Percentiles rank a stretch among this genome's conserved stretches.
Conservation (phyloP, 1,140 invertebrate species). For the Drosophila novamexicana region DNA sequence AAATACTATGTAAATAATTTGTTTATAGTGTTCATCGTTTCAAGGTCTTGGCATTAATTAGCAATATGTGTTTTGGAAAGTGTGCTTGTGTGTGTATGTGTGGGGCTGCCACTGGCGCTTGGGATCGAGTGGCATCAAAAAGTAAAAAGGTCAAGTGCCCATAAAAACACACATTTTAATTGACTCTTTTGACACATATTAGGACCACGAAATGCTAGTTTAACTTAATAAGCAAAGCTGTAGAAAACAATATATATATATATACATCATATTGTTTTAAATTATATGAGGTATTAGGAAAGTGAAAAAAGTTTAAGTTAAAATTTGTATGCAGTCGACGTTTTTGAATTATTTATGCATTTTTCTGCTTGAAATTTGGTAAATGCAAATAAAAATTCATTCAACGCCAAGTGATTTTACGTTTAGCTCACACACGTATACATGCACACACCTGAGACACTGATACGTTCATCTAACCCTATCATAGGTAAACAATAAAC, state of each 20-base stretch:
- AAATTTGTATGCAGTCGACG: constrained; percentile 60
- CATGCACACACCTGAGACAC: constrained; percentile 46
- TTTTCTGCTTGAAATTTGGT: constrained; percentile 50
- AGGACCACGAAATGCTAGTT: constrained; percentile 23
- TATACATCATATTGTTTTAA: background rate
- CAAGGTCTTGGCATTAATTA: constrained; percentile 49
- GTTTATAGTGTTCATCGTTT: constrained; percentile 16
- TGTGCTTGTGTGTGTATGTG: background rate
- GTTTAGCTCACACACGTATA: constrained; percentile 34
- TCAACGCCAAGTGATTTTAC: constrained; percentile 53
- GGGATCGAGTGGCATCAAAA: constrained; percentile 15
- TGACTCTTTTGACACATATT: constrained; percentile 45
- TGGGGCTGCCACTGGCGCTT: constrained; percentile 2
- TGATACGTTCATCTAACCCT: constrained; percentile 66
- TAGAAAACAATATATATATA: constrained; percentile 1
- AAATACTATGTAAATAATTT: constrained; percentile 34
- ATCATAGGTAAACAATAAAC: constrained; percentile 82
- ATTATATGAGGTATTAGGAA: constrained; percentile 23
- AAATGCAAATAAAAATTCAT: constrained; percentile 71
- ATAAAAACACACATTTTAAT: constrained; percentile 49
- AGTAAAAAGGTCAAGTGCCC: constrained; percentile 51
- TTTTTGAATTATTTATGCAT: constrained; percentile 65
- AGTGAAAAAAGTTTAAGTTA: constrained; percentile 10
- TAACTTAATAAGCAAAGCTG: constrained; percentile 4
- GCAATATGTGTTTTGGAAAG: constrained; percentile 17